These are phyloP conservation scores for Nesometra sesokonis DNA, from an alignment of 35 echinoderm and acorn worm species.

Conservation along the genomic window DNA sequence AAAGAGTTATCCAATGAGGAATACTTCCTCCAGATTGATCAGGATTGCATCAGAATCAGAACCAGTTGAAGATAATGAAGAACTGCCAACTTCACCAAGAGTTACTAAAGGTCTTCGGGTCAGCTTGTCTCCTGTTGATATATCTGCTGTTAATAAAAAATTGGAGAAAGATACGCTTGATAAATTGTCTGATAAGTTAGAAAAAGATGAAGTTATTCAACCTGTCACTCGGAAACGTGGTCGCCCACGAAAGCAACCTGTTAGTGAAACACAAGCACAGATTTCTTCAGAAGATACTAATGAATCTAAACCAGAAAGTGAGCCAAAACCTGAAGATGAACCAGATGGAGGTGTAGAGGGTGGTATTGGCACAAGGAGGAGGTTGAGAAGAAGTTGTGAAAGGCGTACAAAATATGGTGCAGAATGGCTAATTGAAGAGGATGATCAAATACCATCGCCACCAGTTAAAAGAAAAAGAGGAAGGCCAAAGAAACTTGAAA, in stretches of 20 bases:
- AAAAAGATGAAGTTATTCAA: background rate
- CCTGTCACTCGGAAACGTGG: background rate
- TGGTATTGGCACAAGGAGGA: background rate
- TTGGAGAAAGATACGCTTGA: background rate
- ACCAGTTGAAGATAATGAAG: background rate
- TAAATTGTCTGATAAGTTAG: background rate
- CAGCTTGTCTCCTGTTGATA: background rate
- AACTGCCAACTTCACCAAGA: constrained; percentile 8
- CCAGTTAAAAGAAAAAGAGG: background rate
- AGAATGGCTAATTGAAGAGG: background rate
- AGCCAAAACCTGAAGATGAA: background rate
- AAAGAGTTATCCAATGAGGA: constrained; percentile 93
- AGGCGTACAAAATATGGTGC: background rate
- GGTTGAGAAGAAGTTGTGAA: background rate
- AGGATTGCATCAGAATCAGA: constrained; percentile 29
- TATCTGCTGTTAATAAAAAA: background rate
- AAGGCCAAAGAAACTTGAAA: background rate
- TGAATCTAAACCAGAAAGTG: background rate
- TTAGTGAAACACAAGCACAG: background rate
- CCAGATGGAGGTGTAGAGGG: constrained; percentile 27
- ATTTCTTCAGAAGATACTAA: background rate
- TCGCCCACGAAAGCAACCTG: background rate
- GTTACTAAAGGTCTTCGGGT: background rate
- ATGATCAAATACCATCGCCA: background rate
- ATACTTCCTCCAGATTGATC: constrained; percentile 61